These are phyloP conservation scores for Cyclura pinguis DNA, from an alignment of 2,797 vertebrate genomes.

Conservation along the genomic window DNA sequence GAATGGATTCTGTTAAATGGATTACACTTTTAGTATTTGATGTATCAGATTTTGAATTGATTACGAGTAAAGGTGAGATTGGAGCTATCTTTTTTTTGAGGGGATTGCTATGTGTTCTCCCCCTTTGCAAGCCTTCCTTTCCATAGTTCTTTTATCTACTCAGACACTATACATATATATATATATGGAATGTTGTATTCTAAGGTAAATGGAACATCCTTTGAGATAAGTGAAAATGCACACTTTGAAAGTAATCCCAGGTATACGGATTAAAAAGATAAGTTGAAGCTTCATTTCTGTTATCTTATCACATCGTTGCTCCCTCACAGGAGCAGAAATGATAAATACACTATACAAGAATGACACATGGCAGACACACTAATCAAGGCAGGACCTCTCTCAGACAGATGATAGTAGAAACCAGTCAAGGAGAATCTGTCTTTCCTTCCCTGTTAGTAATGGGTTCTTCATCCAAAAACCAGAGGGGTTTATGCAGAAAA, in stretches of 20 bases:
- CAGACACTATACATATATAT: background rate
- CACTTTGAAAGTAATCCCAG: constrained; percentile 79
- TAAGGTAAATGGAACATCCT: constrained; percentile 66
- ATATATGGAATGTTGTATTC: constrained; percentile 57
- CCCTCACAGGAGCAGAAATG: constrained; percentile 59
- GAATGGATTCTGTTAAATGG: constrained; percentile 48
- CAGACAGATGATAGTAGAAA: constrained; percentile 47
- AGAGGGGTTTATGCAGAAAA: constrained; percentile 16
- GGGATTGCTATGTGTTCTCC: background rate
- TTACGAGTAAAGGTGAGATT: background rate
- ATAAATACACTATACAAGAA: constrained; percentile 74
- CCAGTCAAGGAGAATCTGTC: constrained; percentile 14
- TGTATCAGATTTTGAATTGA: constrained; percentile 52
- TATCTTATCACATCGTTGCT: constrained; percentile 80
- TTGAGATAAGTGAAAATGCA: constrained; percentile 74
- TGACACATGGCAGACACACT: constrained; percentile 48
- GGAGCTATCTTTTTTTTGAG: background rate
- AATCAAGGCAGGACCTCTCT: constrained; percentile 60
- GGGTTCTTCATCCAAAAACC: rapidly evolving
- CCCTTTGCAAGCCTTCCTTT: background rate
- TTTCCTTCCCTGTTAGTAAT: constrained; percentile 46
- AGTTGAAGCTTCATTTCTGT: constrained; percentile 79
- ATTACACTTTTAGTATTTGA: constrained; percentile 54
- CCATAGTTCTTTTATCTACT: constrained; percentile 29
- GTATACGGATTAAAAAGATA: constrained; percentile 82